Conservation (phyloP, 1,140 invertebrate species). For the Zaprionus nigranus region DNA sequence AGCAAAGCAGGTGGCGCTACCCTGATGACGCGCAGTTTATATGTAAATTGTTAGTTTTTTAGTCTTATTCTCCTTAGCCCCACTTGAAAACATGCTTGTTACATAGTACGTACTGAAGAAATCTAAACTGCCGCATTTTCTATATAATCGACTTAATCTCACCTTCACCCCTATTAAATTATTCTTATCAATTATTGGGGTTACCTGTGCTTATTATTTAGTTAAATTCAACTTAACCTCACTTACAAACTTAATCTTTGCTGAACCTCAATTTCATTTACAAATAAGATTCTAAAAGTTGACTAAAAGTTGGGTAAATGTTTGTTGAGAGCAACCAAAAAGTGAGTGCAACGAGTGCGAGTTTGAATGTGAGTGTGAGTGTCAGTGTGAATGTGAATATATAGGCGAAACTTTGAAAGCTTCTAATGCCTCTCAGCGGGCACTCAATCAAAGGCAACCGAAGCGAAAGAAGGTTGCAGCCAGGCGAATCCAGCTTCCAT, state of each 20-base stretch:
- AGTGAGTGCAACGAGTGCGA: not conserved
- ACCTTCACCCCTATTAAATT: not conserved
- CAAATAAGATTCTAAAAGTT: not conserved
- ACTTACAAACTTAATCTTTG: not conserved
- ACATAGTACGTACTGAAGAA: too few relatives aligned
- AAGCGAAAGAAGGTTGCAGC: not conserved
- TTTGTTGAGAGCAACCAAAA: not conserved
- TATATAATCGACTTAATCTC: not conserved
- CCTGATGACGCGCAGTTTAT: too few relatives aligned
- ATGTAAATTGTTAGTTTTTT: not conserved
- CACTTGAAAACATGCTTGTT: too few relatives aligned
- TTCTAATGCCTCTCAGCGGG: slow-evolving; percentile 6
- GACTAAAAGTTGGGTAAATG: not conserved
- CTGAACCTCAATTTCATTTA: not conserved
- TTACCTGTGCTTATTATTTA: too few relatives aligned
- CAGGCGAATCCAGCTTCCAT: slow-evolving; percentile 9
- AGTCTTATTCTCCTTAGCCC: not conserved
- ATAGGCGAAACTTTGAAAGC: not conserved
- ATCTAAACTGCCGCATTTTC: too few relatives aligned
- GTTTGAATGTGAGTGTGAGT: not conserved
- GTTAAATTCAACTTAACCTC: not conserved
- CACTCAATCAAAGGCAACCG: slow-evolving; percentile 25
- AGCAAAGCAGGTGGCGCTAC: too few relatives aligned
- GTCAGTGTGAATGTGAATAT: not conserved
- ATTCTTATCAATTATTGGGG: too few relatives aligned